These are phyloP conservation scores for Yponomeuta malinellus DNA, from an alignment of 2,888 invertebrate genomes.

Conservation along the genomic window DNA sequence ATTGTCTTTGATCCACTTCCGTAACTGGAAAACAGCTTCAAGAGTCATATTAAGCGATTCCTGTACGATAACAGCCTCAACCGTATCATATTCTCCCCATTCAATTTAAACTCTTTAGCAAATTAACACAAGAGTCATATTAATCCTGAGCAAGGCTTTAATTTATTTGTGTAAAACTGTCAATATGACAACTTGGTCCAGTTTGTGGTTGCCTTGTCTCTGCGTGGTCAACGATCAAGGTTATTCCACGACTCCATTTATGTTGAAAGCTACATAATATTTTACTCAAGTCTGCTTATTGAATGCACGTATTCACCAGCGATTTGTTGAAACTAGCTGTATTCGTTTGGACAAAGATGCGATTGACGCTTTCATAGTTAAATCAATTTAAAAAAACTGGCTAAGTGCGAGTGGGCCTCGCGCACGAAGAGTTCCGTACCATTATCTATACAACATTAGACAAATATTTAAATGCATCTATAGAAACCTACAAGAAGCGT, in stretches of 20 bases:
- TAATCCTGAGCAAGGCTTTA: neutral
- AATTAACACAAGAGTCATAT: neutral
- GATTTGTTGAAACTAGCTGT: neutral
- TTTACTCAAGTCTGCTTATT: neutral
- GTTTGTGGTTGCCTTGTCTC: neutral
- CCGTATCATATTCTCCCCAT: neutral
- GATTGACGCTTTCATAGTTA: too few species aligned
- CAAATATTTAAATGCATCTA: too few species aligned
- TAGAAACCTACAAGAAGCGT: too few species aligned
- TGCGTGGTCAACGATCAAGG: slow-evolving; percentile 8
- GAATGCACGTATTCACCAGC: neutral
- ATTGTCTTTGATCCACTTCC: neutral
- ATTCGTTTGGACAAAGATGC: too few species aligned
- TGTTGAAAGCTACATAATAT: neutral
- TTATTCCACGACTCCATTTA: neutral
- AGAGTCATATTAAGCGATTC: neutral
- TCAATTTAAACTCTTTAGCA: neutral
- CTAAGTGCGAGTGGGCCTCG: too few species aligned
- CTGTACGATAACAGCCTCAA: neutral
- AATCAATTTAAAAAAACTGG: too few species aligned
- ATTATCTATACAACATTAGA: too few species aligned
- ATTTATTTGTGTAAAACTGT: slow-evolving; percentile 5
- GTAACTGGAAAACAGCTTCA: neutral
- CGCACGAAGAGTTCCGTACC: too few species aligned
- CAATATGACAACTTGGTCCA: neutral